Conservation (phyloP, 1,140 invertebrate genomes). For the Aphis craccivora region DNA sequence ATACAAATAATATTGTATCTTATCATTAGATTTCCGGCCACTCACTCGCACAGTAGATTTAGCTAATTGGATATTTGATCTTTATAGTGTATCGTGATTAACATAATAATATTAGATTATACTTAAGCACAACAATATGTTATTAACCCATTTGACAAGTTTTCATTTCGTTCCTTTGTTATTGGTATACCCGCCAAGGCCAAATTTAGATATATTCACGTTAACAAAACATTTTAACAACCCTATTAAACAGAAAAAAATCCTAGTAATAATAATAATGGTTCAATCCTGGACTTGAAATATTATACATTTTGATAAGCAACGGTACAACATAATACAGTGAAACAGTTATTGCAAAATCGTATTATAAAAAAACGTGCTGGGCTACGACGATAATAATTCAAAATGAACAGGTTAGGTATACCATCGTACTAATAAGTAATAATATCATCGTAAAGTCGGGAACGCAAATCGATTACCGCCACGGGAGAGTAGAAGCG, state of each 20-base stretch:
- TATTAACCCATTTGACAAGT: not conserved
- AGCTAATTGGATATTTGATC: not conserved
- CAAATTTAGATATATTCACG: not conserved
- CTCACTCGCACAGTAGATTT: not conserved
- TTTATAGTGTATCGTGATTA: not conserved
- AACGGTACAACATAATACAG: not conserved
- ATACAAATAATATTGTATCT: not conserved
- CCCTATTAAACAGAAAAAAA: not conserved
- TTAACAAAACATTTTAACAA: not conserved
- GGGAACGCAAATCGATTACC: not conserved
- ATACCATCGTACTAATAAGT: not conserved
- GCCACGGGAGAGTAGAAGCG: not conserved
- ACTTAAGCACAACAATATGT: not conserved
- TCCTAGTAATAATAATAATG: too few relatives aligned
- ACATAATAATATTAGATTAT: not conserved
- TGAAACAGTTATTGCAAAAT: not conserved
- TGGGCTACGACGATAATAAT: not conserved
- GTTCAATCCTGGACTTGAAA: too few relatives aligned
- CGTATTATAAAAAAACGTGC: not conserved
- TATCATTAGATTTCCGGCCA: not conserved
- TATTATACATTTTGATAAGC: not conserved
- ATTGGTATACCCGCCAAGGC: too few relatives aligned
- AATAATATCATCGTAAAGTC: not conserved
- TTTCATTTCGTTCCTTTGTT: too few relatives aligned
- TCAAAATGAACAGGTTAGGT: not conserved